These are phyloP conservation scores for Squalus acanthias DNA, from an alignment of 2,797 vertebrate species.

Conservation along the genomic window DNA sequence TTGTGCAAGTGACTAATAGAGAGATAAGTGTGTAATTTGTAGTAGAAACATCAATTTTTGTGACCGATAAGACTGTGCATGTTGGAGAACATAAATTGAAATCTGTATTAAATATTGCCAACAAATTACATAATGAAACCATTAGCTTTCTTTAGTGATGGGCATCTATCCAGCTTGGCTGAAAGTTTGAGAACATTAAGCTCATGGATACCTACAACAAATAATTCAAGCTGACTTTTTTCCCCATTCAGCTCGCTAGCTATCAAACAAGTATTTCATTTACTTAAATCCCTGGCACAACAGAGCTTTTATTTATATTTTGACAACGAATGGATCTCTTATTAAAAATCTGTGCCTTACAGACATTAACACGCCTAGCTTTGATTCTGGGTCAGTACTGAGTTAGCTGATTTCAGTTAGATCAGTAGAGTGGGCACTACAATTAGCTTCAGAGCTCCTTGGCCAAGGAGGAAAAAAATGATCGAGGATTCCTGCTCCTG, in stretches of 20 bases:
- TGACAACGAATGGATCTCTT: neutral
- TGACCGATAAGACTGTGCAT: neutral
- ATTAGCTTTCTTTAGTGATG: slow-evolving; percentile 32
- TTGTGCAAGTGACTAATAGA: neutral
- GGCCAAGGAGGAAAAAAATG: neutral
- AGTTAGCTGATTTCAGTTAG: neutral
- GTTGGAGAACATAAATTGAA: slow-evolving; percentile 8
- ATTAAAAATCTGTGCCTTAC: neutral
- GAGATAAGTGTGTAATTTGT: neutral
- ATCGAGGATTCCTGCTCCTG: neutral
- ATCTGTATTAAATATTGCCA: slow-evolving; percentile 24
- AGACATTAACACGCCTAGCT: neutral
- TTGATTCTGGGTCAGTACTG: neutral
- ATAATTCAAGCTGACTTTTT: slow-evolving; percentile 32
- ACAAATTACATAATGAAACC: slow-evolving; percentile 25
- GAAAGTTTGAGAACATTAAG: slow-evolving; percentile 13
- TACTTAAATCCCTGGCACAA: neutral
- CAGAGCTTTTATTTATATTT: neutral
- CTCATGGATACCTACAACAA: slow-evolving; percentile 16
- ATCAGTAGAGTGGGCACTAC: neutral
- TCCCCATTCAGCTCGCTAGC: neutral
- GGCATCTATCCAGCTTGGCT: slow-evolving; percentile 31
- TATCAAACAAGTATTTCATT: slow-evolving; percentile 1
- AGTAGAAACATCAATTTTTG: neutral
- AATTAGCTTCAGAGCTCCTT: neutral